Conservation (phyloP, 2,888 invertebrate genomes). For the Gonocerus acuteangulatus region DNA sequence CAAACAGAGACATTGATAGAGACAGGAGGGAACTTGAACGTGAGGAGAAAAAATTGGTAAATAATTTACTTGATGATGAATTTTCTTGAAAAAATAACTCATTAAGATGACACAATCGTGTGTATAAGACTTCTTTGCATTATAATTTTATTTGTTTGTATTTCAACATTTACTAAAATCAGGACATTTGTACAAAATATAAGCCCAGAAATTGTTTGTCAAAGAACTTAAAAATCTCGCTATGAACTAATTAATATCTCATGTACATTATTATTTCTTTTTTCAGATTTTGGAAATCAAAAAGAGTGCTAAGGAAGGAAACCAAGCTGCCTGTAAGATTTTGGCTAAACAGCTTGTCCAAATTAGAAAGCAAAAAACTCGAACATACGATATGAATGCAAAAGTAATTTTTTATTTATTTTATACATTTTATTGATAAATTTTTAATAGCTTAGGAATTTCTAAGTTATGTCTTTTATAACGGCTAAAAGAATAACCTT, state of each 20-base stretch:
- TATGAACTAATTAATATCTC: too few species aligned
- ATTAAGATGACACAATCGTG: too few species aligned
- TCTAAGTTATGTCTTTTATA: too few species aligned
- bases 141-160: too few species aligned
- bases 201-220: too few species aligned
- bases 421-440: too few species aligned
- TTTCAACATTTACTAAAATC: too few species aligned
- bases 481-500: too few species aligned
- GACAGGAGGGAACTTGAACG: constrained; percentile 73
- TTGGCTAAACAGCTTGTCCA: constrained; percentile 84
- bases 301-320: constrained; percentile 78
- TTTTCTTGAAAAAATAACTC: too few species aligned
- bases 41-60: constrained; percentile 82
- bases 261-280: neutral
- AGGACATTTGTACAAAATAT: too few species aligned
- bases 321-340: constrained; percentile 72
- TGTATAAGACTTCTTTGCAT: too few species aligned
- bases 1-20: constrained; percentile 73
- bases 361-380: constrained; percentile 76
- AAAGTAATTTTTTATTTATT: constrained; percentile 49
- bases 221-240: too few species aligned
- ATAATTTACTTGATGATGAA: constrained; percentile 33
- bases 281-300: constrained; percentile 77
- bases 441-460: neutral
- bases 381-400: constrained; percentile 72